Evolutionary conservation across 2,797 vertebrate genomes (phyloP).

Genomic region (Xenopus petersii): DNA sequence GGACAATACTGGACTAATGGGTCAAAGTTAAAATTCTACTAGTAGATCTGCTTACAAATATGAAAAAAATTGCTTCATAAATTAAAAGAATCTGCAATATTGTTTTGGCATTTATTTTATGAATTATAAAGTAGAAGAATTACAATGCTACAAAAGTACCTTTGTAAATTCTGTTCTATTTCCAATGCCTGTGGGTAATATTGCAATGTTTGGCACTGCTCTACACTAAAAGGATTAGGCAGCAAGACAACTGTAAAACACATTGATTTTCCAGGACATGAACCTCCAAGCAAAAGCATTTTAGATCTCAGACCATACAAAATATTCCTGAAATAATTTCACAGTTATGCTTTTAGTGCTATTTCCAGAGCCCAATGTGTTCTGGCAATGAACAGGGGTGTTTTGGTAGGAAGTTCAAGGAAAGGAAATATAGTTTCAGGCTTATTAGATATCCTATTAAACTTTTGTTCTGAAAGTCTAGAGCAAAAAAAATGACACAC

Average conservation of each 20-base stretch:
- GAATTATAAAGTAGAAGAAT: conserved; percentile 26
- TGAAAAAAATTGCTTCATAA: too few species aligned
- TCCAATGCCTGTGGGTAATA: conserved; percentile 26
- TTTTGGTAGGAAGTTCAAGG: conserved; percentile 26
- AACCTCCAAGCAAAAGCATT: conserved; percentile 32
- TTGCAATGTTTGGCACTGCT: conserved; percentile 22
- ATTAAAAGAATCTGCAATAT: too few species aligned
- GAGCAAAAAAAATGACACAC: not conserved
- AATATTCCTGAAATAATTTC: conserved; percentile 44
- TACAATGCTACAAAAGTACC: conserved; percentile 19
- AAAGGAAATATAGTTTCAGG: conserved; percentile 22
- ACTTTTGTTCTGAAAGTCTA: conserved; percentile 21
- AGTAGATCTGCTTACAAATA: too few species aligned
- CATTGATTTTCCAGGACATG: conserved; percentile 48
- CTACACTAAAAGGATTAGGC: conserved; percentile 31
- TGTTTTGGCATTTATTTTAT: too few species aligned
- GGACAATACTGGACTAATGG: too few species aligned
- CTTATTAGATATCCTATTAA: conserved; percentile 21
- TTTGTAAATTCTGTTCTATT: conserved; percentile 17
- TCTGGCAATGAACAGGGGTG: conserved; percentile 23
- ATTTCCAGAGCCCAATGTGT: conserved; percentile 18
- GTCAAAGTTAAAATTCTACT: too few species aligned
- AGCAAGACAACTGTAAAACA: conserved; percentile 38
- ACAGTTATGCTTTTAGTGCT: conserved; percentile 43
- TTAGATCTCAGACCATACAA: conserved; percentile 33